Base-by-base conservation (phyloP, 2,113 vertebrate genomes). In the Eretmochelys imbricata region DNA sequence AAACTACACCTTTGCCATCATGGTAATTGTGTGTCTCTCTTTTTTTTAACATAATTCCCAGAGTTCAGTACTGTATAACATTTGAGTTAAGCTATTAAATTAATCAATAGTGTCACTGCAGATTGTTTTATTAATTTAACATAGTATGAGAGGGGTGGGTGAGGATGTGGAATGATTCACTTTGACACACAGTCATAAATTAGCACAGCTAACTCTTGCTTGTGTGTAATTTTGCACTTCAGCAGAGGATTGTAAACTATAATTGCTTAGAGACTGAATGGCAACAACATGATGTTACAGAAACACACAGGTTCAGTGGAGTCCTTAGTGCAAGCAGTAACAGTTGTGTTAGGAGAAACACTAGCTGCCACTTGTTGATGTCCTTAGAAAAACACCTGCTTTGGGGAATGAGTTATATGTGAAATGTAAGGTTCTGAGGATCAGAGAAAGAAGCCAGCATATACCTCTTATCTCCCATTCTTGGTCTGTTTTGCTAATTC, bases 151-250 rank as follows among this genome's bases (percentile, higher is more conserved):
- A 82, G 69, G 82, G 55, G 25, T 46, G 51, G n/a, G 0, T 1
- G 54, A 27, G n/a, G 20, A 65, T 93, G 80, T 89, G 51, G 22
- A 87, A 80, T 85, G 75, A 93, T 90, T 96, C 0, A 87, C 86
- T 94, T 87, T 92, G 87, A 82, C 53, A n/a, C 90, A 78, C 86
- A 84, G 59, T 59, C 90, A 93, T 89, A 85, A 89, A 95, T 95
- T 81, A 96, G 24, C 69, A 78, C 82, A 90, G 62, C 35, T 80
- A 80, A 51, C 93, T 55, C 80, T 91, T 89, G 29, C 48, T 82
- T 84, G 72, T 90, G 65, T 54, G 31, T n/a, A 55, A 92, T 94
- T 95, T 85, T 93, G 91, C 65, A 89, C 65, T 95, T 93, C 85
- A 89, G 0, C 10, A 59, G 84, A 87, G 53, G 91, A 89, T 49